phyloP scores from a whole-genome alignment of 1,140 invertebrate genomes.

The Drosophila pseudoananassae region DNA sequence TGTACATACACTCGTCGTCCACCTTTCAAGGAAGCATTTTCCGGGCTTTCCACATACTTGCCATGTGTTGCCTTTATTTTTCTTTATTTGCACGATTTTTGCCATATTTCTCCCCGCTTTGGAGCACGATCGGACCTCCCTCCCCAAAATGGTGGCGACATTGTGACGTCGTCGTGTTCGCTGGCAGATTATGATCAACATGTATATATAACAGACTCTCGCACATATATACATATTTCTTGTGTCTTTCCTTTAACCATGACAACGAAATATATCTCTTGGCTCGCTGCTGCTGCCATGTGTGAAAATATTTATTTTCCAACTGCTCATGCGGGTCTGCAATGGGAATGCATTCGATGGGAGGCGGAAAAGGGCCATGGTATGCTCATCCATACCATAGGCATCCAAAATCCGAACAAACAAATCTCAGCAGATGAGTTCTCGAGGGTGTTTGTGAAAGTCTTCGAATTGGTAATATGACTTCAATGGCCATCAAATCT shows the following conservation, averaged over 20 bases:
- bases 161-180: slow-evolving; percentile 58
- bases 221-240: slow-evolving; percentile 18
- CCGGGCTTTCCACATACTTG: slow-evolving; percentile 48
- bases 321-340: slow-evolving; percentile 31
- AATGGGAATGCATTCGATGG: slow-evolving; percentile 11
- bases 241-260: slow-evolving; percentile 63
- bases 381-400: neutral
- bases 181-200: slow-evolving; percentile 50
- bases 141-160: slow-evolving; percentile 54
- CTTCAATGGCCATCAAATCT: slow-evolving; percentile 32
- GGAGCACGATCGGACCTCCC: slow-evolving; percentile 47
- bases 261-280: slow-evolving; percentile 70
- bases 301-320: slow-evolving; percentile 64
- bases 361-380: slow-evolving; percentile 11
- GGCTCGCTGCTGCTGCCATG: slow-evolving; percentile 55
- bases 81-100: slow-evolving; percentile 60
- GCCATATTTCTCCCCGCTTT: slow-evolving; percentile 54
- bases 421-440: slow-evolving; percentile 36
- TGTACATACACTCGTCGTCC: too few relatives aligned
- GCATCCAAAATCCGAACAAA: slow-evolving; percentile 17
- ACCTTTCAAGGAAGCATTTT: slow-evolving; percentile 62
- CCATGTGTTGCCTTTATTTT: slow-evolving; percentile 42
- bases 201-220: slow-evolving; percentile 26
- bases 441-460: slow-evolving; percentile 35
- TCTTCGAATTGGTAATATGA: slow-evolving; percentile 31